A percentile compares a stretch with the other conserved stretches of the same genome.
Evolutionary conservation across 2,113 vertebrate genomes (phyloP).

Genomic region (Lepisosteus osseus): DNA sequence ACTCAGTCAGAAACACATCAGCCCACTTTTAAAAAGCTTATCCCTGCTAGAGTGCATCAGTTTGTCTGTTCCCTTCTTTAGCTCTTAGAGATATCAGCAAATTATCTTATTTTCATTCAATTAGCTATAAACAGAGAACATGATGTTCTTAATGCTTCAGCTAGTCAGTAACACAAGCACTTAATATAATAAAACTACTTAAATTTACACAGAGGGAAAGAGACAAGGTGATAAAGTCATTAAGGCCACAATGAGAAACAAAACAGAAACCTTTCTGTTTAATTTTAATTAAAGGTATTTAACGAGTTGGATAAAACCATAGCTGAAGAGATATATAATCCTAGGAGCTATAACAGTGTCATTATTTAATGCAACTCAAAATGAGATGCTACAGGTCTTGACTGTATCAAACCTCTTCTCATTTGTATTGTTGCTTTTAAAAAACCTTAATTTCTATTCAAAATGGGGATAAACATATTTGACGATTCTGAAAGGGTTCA

Average conservation of each 20-base stretch:
- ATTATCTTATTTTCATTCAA: conserved; percentile 28
- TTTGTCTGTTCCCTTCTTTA: not conserved
- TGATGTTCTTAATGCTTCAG: conserved; percentile 24
- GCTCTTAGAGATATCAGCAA: conserved; percentile 16
- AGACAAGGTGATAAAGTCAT: conserved; percentile 14
- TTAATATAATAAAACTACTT: conserved; percentile 20
- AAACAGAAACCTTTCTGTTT: too few relatives aligned
- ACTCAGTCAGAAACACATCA: not conserved
- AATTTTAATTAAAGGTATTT: too few relatives aligned
- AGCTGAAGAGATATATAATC: too few relatives aligned
- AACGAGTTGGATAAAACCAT: too few relatives aligned
- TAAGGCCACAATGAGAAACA: conserved; percentile 14
- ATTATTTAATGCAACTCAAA: too few relatives aligned
- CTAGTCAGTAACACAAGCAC: not conserved
- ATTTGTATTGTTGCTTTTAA: too few relatives aligned
- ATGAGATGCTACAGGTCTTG: too few relatives aligned
- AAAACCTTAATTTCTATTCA: too few relatives aligned
- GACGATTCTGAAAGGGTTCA: too few relatives aligned
- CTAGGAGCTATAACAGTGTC: too few relatives aligned
- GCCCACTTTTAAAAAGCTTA: not conserved
- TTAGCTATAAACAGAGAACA: conserved; percentile 29
- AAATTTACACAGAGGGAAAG: not conserved
- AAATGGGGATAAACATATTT: too few relatives aligned
- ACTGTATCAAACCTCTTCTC: too few relatives aligned
- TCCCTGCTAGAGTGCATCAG: not conserved